Evolutionary conservation across 2,797 vertebrate genomes (phyloP).

Genomic region (Allenopithecus nigroviridis): DNA sequence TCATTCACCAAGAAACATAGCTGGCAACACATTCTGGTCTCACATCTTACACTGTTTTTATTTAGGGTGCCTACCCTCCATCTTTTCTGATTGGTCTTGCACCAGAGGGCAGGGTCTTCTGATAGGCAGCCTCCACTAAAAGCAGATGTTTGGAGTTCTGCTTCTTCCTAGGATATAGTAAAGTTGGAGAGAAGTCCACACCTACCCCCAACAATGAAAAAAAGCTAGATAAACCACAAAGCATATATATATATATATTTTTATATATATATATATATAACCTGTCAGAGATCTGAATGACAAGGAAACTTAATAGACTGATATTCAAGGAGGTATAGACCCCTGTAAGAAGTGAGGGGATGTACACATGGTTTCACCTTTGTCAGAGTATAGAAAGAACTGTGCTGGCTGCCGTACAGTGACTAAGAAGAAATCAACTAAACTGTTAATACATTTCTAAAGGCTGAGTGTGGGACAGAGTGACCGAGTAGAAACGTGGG

Average conservation of each 20-base stretch:
- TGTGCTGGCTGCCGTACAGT: not conserved
- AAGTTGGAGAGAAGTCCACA: not conserved
- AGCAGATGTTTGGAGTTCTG: not conserved
- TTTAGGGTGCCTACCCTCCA: not conserved
- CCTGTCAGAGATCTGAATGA: not conserved
- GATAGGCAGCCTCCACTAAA: not conserved
- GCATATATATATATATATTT: not conserved
- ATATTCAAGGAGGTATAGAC: not conserved
- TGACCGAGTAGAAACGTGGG: not conserved
- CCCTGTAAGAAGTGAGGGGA: not conserved
- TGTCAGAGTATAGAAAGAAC: not conserved
- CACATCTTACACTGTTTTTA: not conserved
- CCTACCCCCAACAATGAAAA: not conserved
- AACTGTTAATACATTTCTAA: not conserved
- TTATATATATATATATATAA: not conserved
- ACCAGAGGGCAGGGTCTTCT: not conserved
- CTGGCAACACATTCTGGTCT: not conserved
- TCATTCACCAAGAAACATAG: not conserved
- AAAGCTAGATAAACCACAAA: not conserved
- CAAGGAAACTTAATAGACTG: not conserved
- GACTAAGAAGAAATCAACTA: not conserved
- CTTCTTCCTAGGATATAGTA: not conserved
- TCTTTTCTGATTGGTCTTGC: not conserved
- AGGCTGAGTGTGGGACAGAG: not conserved
- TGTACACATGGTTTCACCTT: not conserved